phyloP scores from a whole-genome alignment of 1,140 invertebrate species.

The Halesus radiatus region DNA sequence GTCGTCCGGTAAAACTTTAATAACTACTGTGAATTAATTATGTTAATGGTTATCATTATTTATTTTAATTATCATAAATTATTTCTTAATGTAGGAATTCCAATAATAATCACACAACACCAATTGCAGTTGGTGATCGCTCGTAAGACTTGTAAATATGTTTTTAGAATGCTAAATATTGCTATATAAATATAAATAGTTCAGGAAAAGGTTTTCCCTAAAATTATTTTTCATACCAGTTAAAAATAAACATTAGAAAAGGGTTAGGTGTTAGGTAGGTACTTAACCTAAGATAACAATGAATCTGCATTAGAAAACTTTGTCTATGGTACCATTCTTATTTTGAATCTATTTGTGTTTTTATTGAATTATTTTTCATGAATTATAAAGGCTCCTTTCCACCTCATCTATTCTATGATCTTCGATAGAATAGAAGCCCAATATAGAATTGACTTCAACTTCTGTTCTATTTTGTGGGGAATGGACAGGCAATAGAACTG shows the following conservation, averaged over 20 bases:
- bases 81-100: slow-evolving; percentile 6
- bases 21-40: slow-evolving; percentile 7
- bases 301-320: background rate
- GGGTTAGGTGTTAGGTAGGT: no score
- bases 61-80: slow-evolving; percentile 27
- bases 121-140: background rate
- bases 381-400: no score
- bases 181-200: background rate
- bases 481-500: no score
- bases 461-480: no score
- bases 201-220: background rate
- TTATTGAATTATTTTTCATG: no score
- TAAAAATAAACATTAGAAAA: background rate
- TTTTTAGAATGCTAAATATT: slow-evolving; percentile 8
- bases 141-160: slow-evolving; percentile 34
- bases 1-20: slow-evolving; percentile 3
- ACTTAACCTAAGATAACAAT: background rate
- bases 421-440: no score
- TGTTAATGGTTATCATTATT: slow-evolving; percentile 26
- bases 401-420: no score
- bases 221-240: slow-evolving; percentile 1
- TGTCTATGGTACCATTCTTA: slow-evolving; percentile 2
- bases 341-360: background rate
- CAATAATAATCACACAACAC: slow-evolving; percentile 17
- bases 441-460: no score